phyloP scores from a whole-genome alignment of 2,888 invertebrate species.

The Lepidocyrtinus sp. region DNA sequence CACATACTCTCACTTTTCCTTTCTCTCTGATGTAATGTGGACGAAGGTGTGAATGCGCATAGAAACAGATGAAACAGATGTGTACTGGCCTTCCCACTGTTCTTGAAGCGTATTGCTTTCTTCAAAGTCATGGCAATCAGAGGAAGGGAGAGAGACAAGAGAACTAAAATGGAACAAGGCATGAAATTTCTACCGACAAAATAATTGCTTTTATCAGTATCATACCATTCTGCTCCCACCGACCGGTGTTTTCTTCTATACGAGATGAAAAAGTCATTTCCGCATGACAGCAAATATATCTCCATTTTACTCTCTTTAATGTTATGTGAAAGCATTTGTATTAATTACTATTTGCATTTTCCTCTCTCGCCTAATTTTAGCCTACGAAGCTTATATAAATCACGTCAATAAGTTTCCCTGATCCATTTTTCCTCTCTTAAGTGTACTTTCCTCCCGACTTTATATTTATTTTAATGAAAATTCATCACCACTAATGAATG shows the following conservation, averaged over 20 bases:
- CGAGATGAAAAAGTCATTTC: not conserved
- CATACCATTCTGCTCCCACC: not conserved
- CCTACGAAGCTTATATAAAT: too few relatives aligned
- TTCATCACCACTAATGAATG: not conserved
- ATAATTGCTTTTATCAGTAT: slow-evolving; percentile 44
- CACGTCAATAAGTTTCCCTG: not conserved
- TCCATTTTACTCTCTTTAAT: not conserved
- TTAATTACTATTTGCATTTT: not conserved
- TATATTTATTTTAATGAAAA: not conserved
- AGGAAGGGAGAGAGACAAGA: too few relatives aligned
- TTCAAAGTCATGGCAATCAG: not conserved
- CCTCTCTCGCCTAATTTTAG: not conserved
- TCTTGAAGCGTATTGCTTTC: not conserved
- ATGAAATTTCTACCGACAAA: slow-evolving; percentile 41
- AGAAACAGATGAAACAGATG: slow-evolving; percentile 14
- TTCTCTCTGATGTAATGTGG: not conserved
- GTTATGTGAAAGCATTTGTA: not conserved
- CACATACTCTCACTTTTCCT: not conserved
- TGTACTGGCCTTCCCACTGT: not conserved
- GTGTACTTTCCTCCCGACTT: too few relatives aligned
- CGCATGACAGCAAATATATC: not conserved
- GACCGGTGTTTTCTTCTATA: not conserved
- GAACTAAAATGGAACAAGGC: slow-evolving; percentile 16
- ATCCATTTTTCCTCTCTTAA: too few relatives aligned
- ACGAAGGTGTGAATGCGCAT: not conserved